Evolutionary conservation across 2,113 vertebrate species (phyloP), one percentile per base, ranked within the genome.

Genomic region (Maccullochella peelii): DNA sequence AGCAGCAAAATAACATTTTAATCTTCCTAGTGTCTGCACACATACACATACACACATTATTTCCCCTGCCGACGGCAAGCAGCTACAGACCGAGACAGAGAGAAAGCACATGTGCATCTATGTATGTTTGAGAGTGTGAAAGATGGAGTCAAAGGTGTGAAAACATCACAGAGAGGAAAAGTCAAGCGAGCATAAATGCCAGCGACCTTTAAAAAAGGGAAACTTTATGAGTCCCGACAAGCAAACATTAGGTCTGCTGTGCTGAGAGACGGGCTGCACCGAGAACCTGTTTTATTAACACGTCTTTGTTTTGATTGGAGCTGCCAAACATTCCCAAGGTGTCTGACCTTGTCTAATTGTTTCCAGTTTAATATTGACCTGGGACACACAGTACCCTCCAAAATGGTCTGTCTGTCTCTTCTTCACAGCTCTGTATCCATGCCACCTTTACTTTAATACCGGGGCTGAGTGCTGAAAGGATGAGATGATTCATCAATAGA

Each of bases 1-100:
- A 66, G 72, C 78, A 76, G 71, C 50, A 61, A 86, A 85, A 73
- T 23, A 77, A 82, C 74, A 86, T 85, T 89, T 90, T 87, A 82
- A 88, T 88, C 81, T 85, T 79, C 15, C 0, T 54, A 74, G 66
- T 3, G 73, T 85, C 61, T 72, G 21, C 12, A 47, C 59, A 62
- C 59, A 49, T 65, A 7, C 33, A 11, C 49, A 14, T 10, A 11
- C 61, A 47, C n/a, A 25, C 75, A 71, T n/a, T n/a, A n/a, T 33
- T 4, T 18, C 23, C 40, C 12, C 54, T 14, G 55, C 36, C 8
- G 3, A 69, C 50, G 47, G 55, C 49, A 84, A 62, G 25, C 49
- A 36, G 42, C 82, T 55, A 61, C 42, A 65, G 57, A 38, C 12
- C 42, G 25, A 62, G 15, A 38, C 12, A 49, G 25, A 62, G 15